Conservation (phyloP, 1,140 invertebrate species). For the Agraylea sexmaculata region DNA sequence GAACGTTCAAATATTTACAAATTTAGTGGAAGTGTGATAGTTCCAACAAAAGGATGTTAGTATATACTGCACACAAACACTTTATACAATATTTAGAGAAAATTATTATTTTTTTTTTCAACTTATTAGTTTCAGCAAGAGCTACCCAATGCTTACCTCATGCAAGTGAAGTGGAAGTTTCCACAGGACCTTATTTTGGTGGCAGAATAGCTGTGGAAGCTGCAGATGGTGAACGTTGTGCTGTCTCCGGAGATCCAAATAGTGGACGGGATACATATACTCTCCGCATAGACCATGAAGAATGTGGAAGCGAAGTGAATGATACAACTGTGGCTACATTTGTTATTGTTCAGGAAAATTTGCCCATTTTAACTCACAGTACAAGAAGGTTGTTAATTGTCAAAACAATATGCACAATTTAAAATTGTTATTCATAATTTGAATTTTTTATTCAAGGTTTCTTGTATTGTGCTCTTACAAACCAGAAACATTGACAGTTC, state of each 20-base stretch:
- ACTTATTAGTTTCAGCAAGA: conserved; percentile 55
- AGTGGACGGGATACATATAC: conserved; percentile 58
- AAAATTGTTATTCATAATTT: background rate
- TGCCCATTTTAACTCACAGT: conserved; percentile 68
- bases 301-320: conserved; percentile 64
- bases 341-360: conserved; percentile 68
- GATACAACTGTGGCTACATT: conserved; percentile 62
- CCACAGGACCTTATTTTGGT: conserved; percentile 63
- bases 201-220: conserved; percentile 62
- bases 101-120: conserved; percentile 5
- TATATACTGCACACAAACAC: too few relatives aligned
- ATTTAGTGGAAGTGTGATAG: conserved; percentile 43
- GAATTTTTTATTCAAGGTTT: conserved; percentile 38
- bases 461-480: conserved; percentile 67
- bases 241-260: conserved; percentile 47
- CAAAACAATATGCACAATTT: background rate
- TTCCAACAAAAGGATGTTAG: conserved; percentile 72
- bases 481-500: conserved; percentile 64
- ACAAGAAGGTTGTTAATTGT: conserved; percentile 44
- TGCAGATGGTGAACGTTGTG: conserved; percentile 48
- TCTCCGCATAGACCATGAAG: conserved; percentile 57
- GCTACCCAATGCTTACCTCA: conserved; percentile 63
- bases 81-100: background rate
- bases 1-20: too few relatives aligned
- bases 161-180: conserved; percentile 65